phyloP scores from a whole-genome alignment of 2,113 vertebrate species.

The Albula glossodonta region DNA sequence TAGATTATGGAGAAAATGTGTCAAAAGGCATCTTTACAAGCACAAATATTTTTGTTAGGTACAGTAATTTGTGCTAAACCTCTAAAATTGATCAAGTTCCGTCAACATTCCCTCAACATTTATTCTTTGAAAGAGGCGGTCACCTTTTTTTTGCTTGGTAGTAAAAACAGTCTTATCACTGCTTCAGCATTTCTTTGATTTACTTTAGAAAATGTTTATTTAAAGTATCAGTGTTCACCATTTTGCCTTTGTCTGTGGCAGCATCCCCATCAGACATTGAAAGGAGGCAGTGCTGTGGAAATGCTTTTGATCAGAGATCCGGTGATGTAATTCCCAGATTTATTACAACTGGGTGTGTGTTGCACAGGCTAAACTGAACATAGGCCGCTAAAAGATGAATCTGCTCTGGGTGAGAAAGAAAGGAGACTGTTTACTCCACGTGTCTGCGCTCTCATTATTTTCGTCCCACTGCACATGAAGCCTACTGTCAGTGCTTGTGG shows the following conservation, averaged over 20 bases:
- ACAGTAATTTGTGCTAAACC: background rate
- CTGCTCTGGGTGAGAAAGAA: background rate
- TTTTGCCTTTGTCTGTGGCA: background rate
- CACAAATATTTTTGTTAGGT: background rate
- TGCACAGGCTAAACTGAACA: background rate
- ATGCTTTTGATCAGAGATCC: background rate
- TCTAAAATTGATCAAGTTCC: background rate
- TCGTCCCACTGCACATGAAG: background rate
- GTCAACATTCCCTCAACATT: background rate
- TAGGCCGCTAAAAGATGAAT: background rate
- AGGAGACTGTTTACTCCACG: background rate
- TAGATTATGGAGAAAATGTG: background rate
- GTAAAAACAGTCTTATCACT: background rate
- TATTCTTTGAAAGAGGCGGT: background rate
- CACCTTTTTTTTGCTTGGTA: background rate
- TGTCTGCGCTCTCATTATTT: slow-evolving; percentile 21
- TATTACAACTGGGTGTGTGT: background rate
- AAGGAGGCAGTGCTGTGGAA: background rate
- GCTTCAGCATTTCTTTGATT: background rate
- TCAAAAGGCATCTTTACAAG: background rate
- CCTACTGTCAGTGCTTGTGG: slow-evolving; percentile 4
- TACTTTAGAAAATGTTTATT: background rate
- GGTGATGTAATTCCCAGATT: background rate
- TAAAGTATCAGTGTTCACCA: background rate
- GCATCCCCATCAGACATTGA: background rate